Evolutionary conservation across 2,113 vertebrate genomes (phyloP).

Genomic region (Labrus mixtus): DNA sequence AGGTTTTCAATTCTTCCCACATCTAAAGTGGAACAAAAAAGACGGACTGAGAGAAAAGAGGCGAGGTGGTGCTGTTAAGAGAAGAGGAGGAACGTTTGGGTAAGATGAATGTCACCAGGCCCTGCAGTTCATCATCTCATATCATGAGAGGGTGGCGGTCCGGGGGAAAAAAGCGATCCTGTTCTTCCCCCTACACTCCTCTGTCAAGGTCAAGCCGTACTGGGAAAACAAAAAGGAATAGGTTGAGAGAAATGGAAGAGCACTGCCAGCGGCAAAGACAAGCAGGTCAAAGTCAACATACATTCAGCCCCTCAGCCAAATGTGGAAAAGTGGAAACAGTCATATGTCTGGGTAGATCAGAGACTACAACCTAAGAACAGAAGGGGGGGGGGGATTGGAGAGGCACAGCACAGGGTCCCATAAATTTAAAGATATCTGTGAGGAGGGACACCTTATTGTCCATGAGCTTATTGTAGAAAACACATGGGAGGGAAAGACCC

Average conservation of each 20-base stretch:
- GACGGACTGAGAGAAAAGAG: slow-evolving; percentile 4
- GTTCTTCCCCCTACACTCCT: slow-evolving; percentile 43
- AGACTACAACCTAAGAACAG: slow-evolving; percentile 1
- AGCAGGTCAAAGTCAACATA: slow-evolving; percentile 49
- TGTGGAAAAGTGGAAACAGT: slow-evolving; percentile 30
- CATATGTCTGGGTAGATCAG: background rate
- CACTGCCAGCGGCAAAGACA: slow-evolving; percentile 36
- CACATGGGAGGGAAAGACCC: slow-evolving; percentile 31
- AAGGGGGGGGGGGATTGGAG: slow-evolving; percentile 1
- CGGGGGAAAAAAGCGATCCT: slow-evolving; percentile 65
- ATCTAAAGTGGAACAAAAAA: slow-evolving; percentile 21
- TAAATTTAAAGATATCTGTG: slow-evolving; percentile 24
- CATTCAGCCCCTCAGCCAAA: slow-evolving; percentile 46
- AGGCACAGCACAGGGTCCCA: slow-evolving; percentile 10
- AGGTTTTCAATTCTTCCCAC: slow-evolving; percentile 26
- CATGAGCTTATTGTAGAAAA: slow-evolving; percentile 46
- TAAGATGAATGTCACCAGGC: slow-evolving; percentile 78
- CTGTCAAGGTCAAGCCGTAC: slow-evolving; percentile 77
- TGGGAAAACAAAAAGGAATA: slow-evolving; percentile 51
- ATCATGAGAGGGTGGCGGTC: slow-evolving; percentile 68
- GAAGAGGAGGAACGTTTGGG: slow-evolving; percentile 47
- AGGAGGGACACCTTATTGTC: slow-evolving; percentile 35
- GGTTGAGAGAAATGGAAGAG: slow-evolving; percentile 46
- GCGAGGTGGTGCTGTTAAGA: slow-evolving; percentile 18
- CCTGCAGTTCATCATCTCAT: slow-evolving; percentile 81